Evolutionary conservation across 2,113 vertebrate genomes (phyloP), one percentile per base, ranked within the genome.

Genomic region (Astatoreochromis straeleni): DNA sequence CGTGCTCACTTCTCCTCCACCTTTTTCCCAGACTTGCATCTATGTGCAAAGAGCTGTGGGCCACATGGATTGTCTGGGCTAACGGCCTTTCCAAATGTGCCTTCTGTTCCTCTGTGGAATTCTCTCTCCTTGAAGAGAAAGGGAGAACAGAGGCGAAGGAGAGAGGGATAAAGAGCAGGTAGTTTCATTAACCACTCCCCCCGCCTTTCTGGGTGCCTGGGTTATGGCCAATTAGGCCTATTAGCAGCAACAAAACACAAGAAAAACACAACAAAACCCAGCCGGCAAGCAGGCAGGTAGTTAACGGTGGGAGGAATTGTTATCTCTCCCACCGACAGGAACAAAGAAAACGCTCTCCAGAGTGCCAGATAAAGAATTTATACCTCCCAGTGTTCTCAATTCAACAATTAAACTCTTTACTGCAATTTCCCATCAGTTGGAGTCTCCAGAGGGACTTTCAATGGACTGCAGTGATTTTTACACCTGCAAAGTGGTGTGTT

Each of bases 201-300:
- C 31, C 81, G 51, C 63, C 89, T 68, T 80, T 84, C 90, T 33
- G 68, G 84, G 73, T 91, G 85, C 81, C 91, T 95, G 93, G 92
- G 94, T 91, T 95, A 90, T 73, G 75, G 93, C 95, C 95, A 96
- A 97, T 97, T 97, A 97, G 91, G 90, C 93, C 93, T 89, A 96
- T 96, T 96, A 96, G 95, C 92, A 94, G 94, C 92, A 97, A 96
- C 96, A 96, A 96, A 97, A 96, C 94, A 93, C 87, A 94, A 90
- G 92, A 93, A 94, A 96, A 96, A 96, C 95, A 93, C 94, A 91
- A 91, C 93, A 94, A 93, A 94, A 94, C 87, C 80, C 85, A 26
- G 92, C 85, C 45, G 87, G 92, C 90, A 90, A 91, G 90, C 90
- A 93, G 93, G 94, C 94, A 95, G 95, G 94, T 94, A 95, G 93